Evolutionary conservation across 1,140 invertebrate species (phyloP).

Genomic region (Globodera rostochiensis): DNA sequence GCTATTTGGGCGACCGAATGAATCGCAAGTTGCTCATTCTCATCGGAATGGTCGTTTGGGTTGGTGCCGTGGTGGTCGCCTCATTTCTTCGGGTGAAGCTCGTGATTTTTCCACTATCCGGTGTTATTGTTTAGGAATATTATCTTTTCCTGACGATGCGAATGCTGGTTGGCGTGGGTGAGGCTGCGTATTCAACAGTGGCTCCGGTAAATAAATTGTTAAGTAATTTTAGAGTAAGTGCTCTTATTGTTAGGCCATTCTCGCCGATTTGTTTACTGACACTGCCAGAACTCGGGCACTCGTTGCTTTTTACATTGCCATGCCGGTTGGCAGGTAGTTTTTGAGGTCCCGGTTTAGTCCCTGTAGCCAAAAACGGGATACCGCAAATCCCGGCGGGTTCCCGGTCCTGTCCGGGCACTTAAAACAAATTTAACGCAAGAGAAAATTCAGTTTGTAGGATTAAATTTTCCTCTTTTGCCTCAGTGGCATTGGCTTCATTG

Average conservation of each 20-base stretch:
- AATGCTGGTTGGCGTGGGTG: conserved; percentile 90
- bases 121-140: conserved; percentile 71
- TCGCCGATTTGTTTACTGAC: conserved; percentile 85
- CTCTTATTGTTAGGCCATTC: conserved; percentile 71
- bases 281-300: conserved; percentile 82
- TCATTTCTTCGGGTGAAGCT: conserved; percentile 71
- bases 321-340: conserved; percentile 84
- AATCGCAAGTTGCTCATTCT: conserved; percentile 86
- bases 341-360: too few species aligned
- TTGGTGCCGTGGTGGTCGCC: conserved; percentile 83
- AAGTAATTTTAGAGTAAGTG: too few species aligned
- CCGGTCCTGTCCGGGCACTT: too few species aligned
- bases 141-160: conserved; percentile 83
- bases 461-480: conserved; percentile 7
- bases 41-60: conserved; percentile 87
- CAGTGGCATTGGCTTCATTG: conserved; percentile 86
- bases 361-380: too few species aligned
- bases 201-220: conserved; percentile 77
- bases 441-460: too few species aligned
- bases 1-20: conserved; percentile 90
- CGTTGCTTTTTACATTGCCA: conserved; percentile 96
- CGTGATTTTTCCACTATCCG: not conserved
- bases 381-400: too few species aligned
- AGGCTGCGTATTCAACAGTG: conserved; percentile 94
- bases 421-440: too few species aligned